Base-by-base conservation (phyloP, 2,888 invertebrate species). In the Harpalus rufipes region DNA sequence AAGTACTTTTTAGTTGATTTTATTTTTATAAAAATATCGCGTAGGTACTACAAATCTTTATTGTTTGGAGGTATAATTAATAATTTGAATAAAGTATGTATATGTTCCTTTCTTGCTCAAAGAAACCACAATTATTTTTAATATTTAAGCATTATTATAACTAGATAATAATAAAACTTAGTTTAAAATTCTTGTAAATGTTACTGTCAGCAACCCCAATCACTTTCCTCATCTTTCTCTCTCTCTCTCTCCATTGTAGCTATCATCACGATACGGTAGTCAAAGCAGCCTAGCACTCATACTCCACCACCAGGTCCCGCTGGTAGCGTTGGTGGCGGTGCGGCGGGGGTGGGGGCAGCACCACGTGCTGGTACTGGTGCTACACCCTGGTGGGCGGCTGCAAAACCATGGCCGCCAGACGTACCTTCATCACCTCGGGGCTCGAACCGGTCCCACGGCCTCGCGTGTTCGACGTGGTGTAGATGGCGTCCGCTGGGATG, bases 301-400 rank as follows among this genome's bases (percentile, higher is more conserved):
- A 91, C 88, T 91, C 90, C 88, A 91, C 89, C 88, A 90, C 91
- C 89, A 90, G 89, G 88, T 89, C 44, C 89, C 90, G 89, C 88
- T 18, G 72, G 14, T 16, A 18, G 89, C 90, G 89, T 88, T 18
- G 72, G 14, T 16, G 16, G 16, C 72, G 72, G 21, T 10, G 12
- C 7, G 7, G 74, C 76, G 39, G 74, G 18, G 81, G 68, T 51
- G 82, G 18, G 41, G 68, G 59, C n/a, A 68, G 44, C 72, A 74
- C 44, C 44, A 74, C 72, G 44, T 44, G 79, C 63, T 21, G 61
- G 41, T 65, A 78, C 61, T 25, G 90, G 91, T 90, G 91, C 93
- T 93, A 94, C 91, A 95, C 96, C 93, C 96, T 95, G 93, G 96
- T 96, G 91, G 97, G 96, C 89, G 96, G 96, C 93, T 96, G 96